Evolutionary conservation across 2,888 invertebrate genomes (phyloP), one percentile per base, ranked within the genome.

Genomic region (Myopa tessellatipennis): DNA sequence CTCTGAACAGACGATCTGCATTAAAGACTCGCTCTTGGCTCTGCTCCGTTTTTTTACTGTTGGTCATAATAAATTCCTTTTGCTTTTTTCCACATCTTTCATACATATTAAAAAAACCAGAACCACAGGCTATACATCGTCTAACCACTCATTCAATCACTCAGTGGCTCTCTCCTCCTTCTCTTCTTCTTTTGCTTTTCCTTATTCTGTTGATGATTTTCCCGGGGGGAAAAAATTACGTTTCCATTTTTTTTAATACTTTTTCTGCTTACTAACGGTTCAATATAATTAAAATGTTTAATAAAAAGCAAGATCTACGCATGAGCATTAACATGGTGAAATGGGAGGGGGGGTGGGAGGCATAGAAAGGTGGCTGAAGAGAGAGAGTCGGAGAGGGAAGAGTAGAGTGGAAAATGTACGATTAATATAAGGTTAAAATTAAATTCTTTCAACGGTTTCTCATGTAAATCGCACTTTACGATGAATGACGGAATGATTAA

Each of bases 191-290:
- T 69, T 38, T 10, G 8, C 7, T 10, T 45, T 16, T 50, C 26
- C 14, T 69, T 50, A 6, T 45, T n/a, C 45, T 18, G n/a, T 63
- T 63, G 36, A 36, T 34, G 2, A 8, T 63, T 63, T 36, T 4
- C 36, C 36, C 40, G n/a, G n/a, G 5, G 8, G 40, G 40, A 14
- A 36, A 63, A 63, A 63, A 26, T 63, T 10, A 36, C 36, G 34
- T 14, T 10, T 36, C 34, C 8, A 34, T 63, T 36, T 26, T 63
- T 34, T 63, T 8, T 26, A 26, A 61, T 61, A n/a, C n/a, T n/a
- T n/a, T n/a, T n/a, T n/a, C n/a, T n/a, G n/a, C 40, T 18, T 69
- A n/a, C 69, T 69, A 69, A 69, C 69, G 55, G 70, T 52, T 69
- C 26, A 50, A 67, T 36, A 52, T 70, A 70, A 55, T 52, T 52